A percentile compares a stretch with the other conserved stretches of the same genome.
Evolutionary conservation across 2,797 vertebrate genomes (phyloP).

Genomic region (Ataeniobius toweri): DNA sequence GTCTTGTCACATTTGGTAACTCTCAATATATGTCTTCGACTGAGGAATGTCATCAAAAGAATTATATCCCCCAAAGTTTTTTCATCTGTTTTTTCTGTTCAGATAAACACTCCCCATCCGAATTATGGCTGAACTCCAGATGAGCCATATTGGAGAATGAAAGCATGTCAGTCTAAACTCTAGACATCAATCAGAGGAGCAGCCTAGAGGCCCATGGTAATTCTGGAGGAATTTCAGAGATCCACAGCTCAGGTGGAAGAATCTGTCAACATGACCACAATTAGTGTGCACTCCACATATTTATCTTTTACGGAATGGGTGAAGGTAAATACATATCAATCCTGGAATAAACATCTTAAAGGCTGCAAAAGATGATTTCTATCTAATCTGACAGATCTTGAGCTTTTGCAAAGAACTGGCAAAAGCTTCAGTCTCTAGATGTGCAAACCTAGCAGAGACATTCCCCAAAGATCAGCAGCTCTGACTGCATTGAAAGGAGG

Average conservation of each 20-base stretch:
- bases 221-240: background rate
- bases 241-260: background rate
- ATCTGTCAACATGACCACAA: background rate
- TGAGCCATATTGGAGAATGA: too few species aligned
- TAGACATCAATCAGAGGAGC: background rate
- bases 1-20: too few species aligned
- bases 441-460: background rate
- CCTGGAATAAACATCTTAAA: background rate
- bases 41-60: too few species aligned
- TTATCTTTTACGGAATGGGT: background rate
- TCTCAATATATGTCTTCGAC: too few species aligned
- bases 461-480: background rate
- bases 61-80: too few species aligned
- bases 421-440: background rate
- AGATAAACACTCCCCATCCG: too few species aligned
- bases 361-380: background rate
- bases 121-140: too few species aligned
- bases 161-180: too few species aligned
- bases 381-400: background rate
- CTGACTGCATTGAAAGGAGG: background rate
- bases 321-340: background rate
- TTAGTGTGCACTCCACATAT: background rate
- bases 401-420: background rate
- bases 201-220: background rate
- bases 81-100: too few species aligned